phyloP scores from a whole-genome alignment of 2,113 vertebrate genomes.

The Upupa epops region DNA sequence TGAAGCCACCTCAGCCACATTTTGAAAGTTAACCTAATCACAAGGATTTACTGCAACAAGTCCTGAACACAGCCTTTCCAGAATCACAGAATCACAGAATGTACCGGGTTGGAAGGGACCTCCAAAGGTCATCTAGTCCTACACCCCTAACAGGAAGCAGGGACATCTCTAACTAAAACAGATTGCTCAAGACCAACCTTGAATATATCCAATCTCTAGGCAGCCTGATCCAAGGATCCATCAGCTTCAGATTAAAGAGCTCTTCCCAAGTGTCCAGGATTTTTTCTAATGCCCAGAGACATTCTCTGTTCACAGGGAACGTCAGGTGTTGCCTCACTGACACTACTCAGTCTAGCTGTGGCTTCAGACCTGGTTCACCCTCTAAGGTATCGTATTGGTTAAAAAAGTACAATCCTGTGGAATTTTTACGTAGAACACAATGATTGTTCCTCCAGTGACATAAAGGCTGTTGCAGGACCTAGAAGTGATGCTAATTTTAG shows the following conservation, averaged over 20 bases:
- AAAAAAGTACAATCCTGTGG: not conserved
- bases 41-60: not conserved
- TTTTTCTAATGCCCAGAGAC: not conserved
- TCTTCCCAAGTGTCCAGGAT: too few relatives aligned
- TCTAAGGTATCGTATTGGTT: not conserved
- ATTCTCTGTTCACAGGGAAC: too few relatives aligned
- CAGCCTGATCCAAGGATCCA: not conserved
- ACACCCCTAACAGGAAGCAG: too few relatives aligned
- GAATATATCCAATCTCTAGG: not conserved
- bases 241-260: too few relatives aligned
- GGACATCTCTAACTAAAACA: too few relatives aligned
- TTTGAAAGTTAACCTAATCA: not conserved
- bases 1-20: not conserved
- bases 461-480: not conserved
- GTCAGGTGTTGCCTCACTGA: not conserved
- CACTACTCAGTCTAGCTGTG: not conserved
- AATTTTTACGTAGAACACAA: not conserved
- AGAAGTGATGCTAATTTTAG: not conserved
- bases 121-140: too few relatives aligned
- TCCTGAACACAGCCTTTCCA: not conserved
- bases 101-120: too few relatives aligned
- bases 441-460: not conserved
- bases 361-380: not conserved
- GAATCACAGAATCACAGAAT: too few relatives aligned
- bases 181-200: too few relatives aligned